A percentile compares a stretch with the other conserved stretches of the same genome.
Evolutionary conservation across 2,888 invertebrate species (phyloP).

Genomic region (Athrips mouffetella): DNA sequence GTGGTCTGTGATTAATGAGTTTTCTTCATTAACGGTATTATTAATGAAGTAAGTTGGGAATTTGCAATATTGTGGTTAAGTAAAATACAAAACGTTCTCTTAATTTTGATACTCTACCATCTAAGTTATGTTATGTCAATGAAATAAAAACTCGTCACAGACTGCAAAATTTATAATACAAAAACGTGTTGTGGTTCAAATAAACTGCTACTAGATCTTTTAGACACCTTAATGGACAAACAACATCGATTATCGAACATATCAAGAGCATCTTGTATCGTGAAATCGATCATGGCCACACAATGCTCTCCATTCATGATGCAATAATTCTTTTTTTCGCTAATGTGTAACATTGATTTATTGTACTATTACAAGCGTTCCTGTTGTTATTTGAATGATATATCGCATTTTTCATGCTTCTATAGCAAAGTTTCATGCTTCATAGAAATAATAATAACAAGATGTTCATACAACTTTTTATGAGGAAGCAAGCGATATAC

Average conservation of each 20-base stretch:
- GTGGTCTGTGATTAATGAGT: constrained; percentile 1
- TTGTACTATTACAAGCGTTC: constrained; percentile 44
- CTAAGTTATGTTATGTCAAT: no score
- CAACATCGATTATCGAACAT: constrained; percentile 32
- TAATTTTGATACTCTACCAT: no score
- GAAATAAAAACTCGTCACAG: constrained; percentile 25
- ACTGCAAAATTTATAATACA: constrained; percentile 44
- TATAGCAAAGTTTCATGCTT: no score
- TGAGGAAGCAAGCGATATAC: no score
- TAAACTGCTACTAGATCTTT: constrained; percentile 33
- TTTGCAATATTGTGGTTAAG: no score
- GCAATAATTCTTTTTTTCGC: constrained; percentile 49
- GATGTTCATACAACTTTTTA: no score
- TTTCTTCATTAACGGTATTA: background rate
- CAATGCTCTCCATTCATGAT: constrained; percentile 45
- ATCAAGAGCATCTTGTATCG: constrained; percentile 42
- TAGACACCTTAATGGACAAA: constrained; percentile 41
- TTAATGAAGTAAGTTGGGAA: background rate
- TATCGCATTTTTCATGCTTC: background rate
- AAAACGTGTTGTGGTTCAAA: constrained; percentile 39
- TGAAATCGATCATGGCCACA: constrained; percentile 52
- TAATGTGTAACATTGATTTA: constrained; percentile 47
- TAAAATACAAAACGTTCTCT: no score
- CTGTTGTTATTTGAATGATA: constrained; percentile 33
- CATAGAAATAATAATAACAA: no score